Evolutionary conservation across 2,797 vertebrate species (phyloP).

Genomic region (Enoplosus armatus): DNA sequence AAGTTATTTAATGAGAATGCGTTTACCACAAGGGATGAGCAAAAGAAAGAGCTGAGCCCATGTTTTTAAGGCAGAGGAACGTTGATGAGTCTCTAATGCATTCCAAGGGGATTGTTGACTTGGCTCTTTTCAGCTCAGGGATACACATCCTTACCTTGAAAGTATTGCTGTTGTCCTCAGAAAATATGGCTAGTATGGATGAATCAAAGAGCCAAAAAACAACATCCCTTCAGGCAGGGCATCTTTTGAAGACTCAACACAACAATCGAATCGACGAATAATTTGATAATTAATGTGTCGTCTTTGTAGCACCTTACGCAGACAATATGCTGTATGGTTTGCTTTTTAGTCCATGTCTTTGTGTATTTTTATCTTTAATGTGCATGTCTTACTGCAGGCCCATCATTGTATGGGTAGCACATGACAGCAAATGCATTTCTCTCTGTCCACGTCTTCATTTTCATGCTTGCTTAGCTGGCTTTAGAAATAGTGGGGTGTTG

Average conservation of each 20-base stretch:
- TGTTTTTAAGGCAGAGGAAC: conserved; percentile 76
- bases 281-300: conserved; percentile 35
- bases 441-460: not conserved
- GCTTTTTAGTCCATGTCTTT: conserved; percentile 11
- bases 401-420: not conserved
- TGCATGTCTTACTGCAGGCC: not conserved
- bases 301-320: conserved; percentile 31
- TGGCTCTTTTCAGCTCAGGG: conserved; percentile 75
- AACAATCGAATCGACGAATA: conserved; percentile 29
- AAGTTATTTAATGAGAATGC: conserved; percentile 81
- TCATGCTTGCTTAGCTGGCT: conserved; percentile 10
- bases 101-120: conserved; percentile 81
- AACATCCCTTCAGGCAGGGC: conserved; percentile 26
- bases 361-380: conserved; percentile 34
- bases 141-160: conserved; percentile 78
- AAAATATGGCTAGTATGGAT: conserved; percentile 42
- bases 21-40: conserved; percentile 74
- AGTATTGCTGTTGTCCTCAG: conserved; percentile 68
- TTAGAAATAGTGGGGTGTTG: conserved; percentile 4
- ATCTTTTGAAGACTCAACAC: conserved; percentile 37
- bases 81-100: conserved; percentile 81
- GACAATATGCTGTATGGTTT: conserved; percentile 1
- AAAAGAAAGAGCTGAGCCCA: conserved; percentile 82
- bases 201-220: conserved; percentile 47
- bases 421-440: conserved; percentile 53